Conservation (phyloP, 2,797 vertebrate genomes). For the Nannoperca australis region DNA sequence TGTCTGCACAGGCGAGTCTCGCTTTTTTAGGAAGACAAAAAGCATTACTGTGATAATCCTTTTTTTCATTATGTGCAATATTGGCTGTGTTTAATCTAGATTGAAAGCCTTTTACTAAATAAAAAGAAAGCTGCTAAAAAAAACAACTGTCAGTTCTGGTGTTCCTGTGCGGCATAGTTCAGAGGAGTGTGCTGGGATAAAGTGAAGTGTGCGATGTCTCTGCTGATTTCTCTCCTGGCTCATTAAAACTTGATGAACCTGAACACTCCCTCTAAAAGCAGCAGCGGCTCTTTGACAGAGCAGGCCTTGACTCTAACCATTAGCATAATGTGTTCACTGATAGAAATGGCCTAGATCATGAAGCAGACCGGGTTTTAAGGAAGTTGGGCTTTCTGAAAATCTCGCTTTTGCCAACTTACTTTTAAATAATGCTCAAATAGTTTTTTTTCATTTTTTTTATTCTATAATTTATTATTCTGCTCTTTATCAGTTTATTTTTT, state of each 20-base stretch:
- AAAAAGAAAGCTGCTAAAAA: slow-evolving; percentile 37
- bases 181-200: slow-evolving; percentile 44
- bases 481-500: not conserved
- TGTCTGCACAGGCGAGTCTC: slow-evolving; percentile 21
- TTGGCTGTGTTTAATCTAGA: slow-evolving; percentile 62
- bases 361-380: slow-evolving; percentile 38
- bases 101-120: slow-evolving; percentile 42
- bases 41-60: slow-evolving; percentile 52
- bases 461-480: no score
- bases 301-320: slow-evolving; percentile 59
- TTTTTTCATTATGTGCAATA: slow-evolving; percentile 57
- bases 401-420: not conserved
- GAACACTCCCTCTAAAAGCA: slow-evolving; percentile 77
- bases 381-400: slow-evolving; percentile 29
- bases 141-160: slow-evolving; percentile 26
- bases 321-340: slow-evolving; percentile 73
- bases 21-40: slow-evolving; percentile 31
- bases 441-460: not conserved
- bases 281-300: slow-evolving; percentile 62
- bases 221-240: slow-evolving; percentile 67
- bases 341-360: slow-evolving; percentile 54
- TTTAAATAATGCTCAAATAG: slow-evolving; percentile 13
- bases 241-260: slow-evolving; percentile 81
- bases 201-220: slow-evolving; percentile 63
- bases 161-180: slow-evolving; percentile 44